Conservation (phyloP, 2,797 vertebrate genomes). For the Xiphophorus birchmanni region DNA sequence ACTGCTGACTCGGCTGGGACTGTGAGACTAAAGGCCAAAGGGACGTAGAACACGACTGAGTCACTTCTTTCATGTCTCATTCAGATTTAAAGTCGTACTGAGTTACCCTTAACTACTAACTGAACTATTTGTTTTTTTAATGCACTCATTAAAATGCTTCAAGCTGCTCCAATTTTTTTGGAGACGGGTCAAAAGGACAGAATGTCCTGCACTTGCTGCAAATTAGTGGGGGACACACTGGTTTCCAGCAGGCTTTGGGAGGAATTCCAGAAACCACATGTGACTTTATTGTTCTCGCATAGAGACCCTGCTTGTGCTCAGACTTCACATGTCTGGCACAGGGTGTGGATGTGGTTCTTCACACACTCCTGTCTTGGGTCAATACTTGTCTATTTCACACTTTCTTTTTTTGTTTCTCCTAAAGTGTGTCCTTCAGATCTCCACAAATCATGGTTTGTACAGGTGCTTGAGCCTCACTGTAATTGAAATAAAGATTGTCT, state of each 20-base stretch:
- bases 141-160: neutral
- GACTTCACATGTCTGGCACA: constrained; percentile 47
- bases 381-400: neutral
- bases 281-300: constrained; percentile 52
- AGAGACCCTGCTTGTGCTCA: constrained; percentile 50
- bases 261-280: constrained; percentile 55
- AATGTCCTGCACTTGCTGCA: constrained; percentile 13
- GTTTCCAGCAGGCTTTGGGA: constrained; percentile 40
- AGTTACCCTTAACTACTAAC: neutral
- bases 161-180: neutral
- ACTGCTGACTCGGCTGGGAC: constrained; percentile 58
- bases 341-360: constrained; percentile 25
- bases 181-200: constrained; percentile 1
- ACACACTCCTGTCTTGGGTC: constrained; percentile 30
- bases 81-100: constrained; percentile 32
- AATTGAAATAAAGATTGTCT: too few relatives aligned
- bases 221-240: neutral
- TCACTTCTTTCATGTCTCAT: constrained; percentile 45
- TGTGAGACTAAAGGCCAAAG: constrained; percentile 58
- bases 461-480: too few relatives aligned
- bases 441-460: too few relatives aligned
- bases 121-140: too few relatives aligned
- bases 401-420: neutral
- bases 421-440: neutral
- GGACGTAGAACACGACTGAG: neutral